Conservation (phyloP, 2,113 vertebrate species). For the Ammodytes marinus region DNA sequence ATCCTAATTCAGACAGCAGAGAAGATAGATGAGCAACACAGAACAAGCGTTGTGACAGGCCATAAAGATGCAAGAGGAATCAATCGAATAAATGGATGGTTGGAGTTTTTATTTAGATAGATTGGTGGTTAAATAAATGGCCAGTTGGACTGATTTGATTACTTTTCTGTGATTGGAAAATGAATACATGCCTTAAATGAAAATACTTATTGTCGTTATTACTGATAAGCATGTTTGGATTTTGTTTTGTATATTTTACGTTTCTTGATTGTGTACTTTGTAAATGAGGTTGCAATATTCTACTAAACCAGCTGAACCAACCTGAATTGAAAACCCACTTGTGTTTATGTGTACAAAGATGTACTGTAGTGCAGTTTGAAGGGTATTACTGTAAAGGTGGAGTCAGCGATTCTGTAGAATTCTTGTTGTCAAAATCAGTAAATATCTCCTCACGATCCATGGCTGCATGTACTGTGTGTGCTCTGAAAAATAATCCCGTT, state of each 20-base stretch:
- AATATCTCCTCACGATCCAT: too few species aligned
- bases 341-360: not conserved
- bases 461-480: too few species aligned
- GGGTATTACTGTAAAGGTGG: not conserved
- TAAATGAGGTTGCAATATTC: not conserved
- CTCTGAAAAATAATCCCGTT: too few species aligned
- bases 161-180: conserved; percentile 15
- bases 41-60: conserved; percentile 20
- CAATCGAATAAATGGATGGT: conserved; percentile 35
- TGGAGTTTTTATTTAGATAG: not conserved
- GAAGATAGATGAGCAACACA: not conserved
- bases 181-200: not conserved
- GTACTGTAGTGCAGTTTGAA: not conserved
- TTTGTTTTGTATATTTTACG: not conserved
- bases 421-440: too few species aligned
- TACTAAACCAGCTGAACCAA: not conserved
- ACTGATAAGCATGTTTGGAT: not conserved
- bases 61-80: conserved; percentile 15
- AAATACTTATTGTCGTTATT: not conserved
- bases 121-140: conserved; percentile 7
- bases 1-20: conserved; percentile 47
- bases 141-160: conserved; percentile 22
- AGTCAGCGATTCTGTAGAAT: too few species aligned
- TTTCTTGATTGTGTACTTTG: not conserved
- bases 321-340: not conserved